Evolutionary conservation across 2,113 vertebrate genomes (phyloP), one percentile per base, ranked within the genome.

Genomic region (Dasyornis broadbenti): DNA sequence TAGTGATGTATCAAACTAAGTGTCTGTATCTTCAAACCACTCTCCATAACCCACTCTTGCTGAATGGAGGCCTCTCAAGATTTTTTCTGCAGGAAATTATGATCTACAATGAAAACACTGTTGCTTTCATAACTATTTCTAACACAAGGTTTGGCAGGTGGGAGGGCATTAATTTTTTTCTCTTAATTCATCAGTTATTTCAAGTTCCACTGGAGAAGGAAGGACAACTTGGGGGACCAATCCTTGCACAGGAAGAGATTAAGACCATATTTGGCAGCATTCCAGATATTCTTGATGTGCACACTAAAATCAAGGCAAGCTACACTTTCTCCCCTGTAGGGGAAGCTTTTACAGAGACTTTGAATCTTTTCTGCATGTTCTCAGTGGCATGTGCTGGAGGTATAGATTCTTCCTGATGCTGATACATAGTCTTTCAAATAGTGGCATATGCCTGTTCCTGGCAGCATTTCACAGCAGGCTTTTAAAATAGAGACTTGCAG

Each of bases 191-290:
- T 37, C 91, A 99, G 99, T 97, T 99, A 90, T 99, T 99, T 98
- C 99, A 99, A 87, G 91, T 99, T 96, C 99, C 99, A 0, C 28
- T 99, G 96, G 99, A 99, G 88, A 99, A 99, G 82, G 99, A 99
- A 88, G 99, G 98, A 35, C 99, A 99, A 52, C 98, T 99, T 45
- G 99, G 99, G 21, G 99, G 99, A 33, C 99, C 99, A 44, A 99
- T 99, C 89, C 98, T 99, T 96, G 99, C 99, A 44, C 98, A 98
- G 80, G 99, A 99, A 95, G 99, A 99, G 96, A 98, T 99, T 44
- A 99, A 99, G 96, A 99, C 99, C 17, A 99, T 99, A 97, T 99
- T 99, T 95, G 99, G 99, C 96, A 99, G 99, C 97, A 99, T 99
- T 92, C 99, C 99, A 50, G 99, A 99, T 92, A 99, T 99, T 95